These are phyloP conservation scores for Daubentonia madagascariensis DNA, from an alignment of 2,113 vertebrate genomes.

Conservation along the genomic window DNA sequence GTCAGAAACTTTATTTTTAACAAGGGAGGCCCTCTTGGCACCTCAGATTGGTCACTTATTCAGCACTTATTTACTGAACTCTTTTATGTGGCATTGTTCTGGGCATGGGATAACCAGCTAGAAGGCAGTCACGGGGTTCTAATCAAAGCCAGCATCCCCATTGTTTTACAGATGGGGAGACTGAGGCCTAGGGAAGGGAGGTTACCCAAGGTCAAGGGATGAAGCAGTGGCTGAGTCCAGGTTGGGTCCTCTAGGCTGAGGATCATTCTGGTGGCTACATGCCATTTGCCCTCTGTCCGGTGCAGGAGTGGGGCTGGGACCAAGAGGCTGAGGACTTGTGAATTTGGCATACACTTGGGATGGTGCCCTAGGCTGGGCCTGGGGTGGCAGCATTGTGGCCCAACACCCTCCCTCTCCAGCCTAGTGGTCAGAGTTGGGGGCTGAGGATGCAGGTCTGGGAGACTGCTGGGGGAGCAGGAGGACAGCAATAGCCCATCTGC, in stretches of 20 bases:
- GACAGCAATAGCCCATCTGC: background rate
- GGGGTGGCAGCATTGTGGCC: background rate
- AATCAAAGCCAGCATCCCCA: background rate
- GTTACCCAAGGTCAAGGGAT: background rate
- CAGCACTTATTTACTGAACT: background rate
- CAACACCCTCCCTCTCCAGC: background rate
- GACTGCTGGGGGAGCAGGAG: background rate
- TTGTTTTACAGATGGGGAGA: background rate
- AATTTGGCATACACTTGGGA: background rate
- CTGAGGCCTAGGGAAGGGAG: background rate
- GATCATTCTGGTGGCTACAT: background rate
- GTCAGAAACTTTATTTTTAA: background rate
- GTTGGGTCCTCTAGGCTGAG: background rate
- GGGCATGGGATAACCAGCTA: background rate
- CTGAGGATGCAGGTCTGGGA: background rate
- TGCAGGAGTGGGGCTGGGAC: background rate
- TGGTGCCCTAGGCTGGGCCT: background rate
- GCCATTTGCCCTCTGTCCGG: background rate
- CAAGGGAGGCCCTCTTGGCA: background rate
- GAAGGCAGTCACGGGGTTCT: background rate
- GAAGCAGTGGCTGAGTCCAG: background rate
- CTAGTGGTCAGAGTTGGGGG: background rate
- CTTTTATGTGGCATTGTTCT: background rate
- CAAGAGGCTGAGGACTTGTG: background rate
- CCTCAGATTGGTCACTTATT: background rate